Evolutionary conservation across 64 coral and sea anemone species (phyloP), one percentile per base, ranked within the genome.

Genomic region (Dendrophyllia cribrosa): DNA sequence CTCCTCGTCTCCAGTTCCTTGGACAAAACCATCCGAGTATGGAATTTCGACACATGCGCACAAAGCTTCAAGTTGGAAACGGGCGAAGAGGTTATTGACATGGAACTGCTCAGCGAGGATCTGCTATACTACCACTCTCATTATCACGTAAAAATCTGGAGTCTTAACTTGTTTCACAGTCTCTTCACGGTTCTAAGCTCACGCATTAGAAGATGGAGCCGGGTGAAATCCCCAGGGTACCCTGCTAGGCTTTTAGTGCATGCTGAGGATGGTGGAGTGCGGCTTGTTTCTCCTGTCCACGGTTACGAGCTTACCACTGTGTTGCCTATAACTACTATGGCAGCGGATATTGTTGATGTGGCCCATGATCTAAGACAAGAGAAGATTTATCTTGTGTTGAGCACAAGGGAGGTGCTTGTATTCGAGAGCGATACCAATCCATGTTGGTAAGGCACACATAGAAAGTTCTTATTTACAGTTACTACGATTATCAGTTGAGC

Each of bases 21-120:
- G 74, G 97, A 99, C 71, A 96, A 94, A 65, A 99, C 97, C 2
- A 87, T 99, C 50, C 94, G 97, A 5, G 60, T 99, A 51, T 99
- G 97, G 97, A 96, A 93, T 71, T 96, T 99, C n/a, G 97, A 99
- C 20, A 99, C 97, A 4, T 96, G 95, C 43, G 66, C 97, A 13
- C 97, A 94, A 52, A 96, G 91, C 3, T 99, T 88, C 85, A 82
- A 88, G 56, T 76, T 98, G 16, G 87, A 99, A 76, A 96, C 97
- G 21, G 97, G 92, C 13, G 97, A 99, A 14, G 91, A 92, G 19
- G 88, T 99, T 9, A 19, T 96, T 4, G 68, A 89, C n/a, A 91
- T 99, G 83, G 89, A 89, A n/a, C 82, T 99, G 21, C 90, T 99
- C 43, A 96, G 78, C 67, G 61, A 56, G 15, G 86, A 78, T 0